Percentiles rank a stretch among this genome's conserved stretches.
Conservation (phyloP, 2,888 invertebrate genomes). For the Chloroclystis v-ata region DNA sequence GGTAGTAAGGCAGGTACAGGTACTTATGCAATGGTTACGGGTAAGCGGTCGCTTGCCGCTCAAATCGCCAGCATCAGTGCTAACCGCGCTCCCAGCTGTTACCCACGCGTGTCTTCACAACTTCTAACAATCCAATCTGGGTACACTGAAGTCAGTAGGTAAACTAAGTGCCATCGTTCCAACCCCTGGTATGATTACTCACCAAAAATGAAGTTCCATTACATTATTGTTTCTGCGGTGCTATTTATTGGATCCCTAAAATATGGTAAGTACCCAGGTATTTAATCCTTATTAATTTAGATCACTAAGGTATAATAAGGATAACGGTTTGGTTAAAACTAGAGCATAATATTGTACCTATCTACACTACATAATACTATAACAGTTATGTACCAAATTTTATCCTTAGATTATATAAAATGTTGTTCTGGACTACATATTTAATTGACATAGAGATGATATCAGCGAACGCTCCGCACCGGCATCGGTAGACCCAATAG, state of each 20-base stretch:
- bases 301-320: too few relatives aligned
- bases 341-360: too few relatives aligned
- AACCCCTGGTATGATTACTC: slow-evolving; percentile 9
- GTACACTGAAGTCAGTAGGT: too few relatives aligned
- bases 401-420: too few relatives aligned
- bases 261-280: slow-evolving; percentile 36
- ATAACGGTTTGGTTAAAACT: too few relatives aligned
- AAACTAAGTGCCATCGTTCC: slow-evolving; percentile 1
- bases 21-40: slow-evolving; percentile 60
- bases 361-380: too few relatives aligned
- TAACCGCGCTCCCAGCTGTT: slow-evolving; percentile 39
- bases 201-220: slow-evolving; percentile 36
- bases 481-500: too few relatives aligned
- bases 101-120: slow-evolving; percentile 34
- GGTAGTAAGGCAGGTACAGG: slow-evolving; percentile 26
- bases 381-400: too few relatives aligned
- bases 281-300: not conserved
- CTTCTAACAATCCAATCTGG: too few relatives aligned
- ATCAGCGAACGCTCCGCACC: too few relatives aligned
- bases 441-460: too few relatives aligned
- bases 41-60: slow-evolving; percentile 29
- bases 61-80: slow-evolving; percentile 52
- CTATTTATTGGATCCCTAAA: slow-evolving; percentile 39
- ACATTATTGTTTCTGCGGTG: slow-evolving; percentile 34
- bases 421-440: too few relatives aligned